These are phyloP conservation scores for Mormyrus hasselquistii DNA, from an alignment of 2,797 vertebrate species.

Conservation along the genomic window DNA sequence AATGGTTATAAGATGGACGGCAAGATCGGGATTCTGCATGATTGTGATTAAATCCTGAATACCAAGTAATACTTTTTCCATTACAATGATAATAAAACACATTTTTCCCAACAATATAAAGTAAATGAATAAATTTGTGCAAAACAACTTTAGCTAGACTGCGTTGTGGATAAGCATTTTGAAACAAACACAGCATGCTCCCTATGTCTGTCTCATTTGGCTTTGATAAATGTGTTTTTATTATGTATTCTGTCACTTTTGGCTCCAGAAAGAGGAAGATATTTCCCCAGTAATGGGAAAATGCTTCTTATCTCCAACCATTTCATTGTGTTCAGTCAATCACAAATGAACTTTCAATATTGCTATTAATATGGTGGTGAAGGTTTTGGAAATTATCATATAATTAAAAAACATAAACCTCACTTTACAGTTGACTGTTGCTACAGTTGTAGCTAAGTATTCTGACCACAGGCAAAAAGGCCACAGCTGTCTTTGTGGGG, in stretches of 20 bases:
- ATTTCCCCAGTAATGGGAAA: constrained; percentile 9
- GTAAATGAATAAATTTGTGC: not conserved
- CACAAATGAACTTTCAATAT: not conserved
- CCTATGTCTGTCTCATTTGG: not conserved
- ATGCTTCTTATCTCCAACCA: constrained; percentile 8
- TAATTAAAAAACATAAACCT: not conserved
- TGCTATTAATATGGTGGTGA: not conserved
- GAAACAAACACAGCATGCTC: not conserved
- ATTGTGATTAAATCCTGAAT: not conserved
- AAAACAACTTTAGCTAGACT: not conserved
- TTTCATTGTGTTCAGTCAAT: not conserved
- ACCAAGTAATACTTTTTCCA: not conserved
- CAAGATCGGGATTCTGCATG: not conserved
- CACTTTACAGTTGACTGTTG: not conserved
- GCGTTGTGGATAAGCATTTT: not conserved
- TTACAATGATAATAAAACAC: not conserved
- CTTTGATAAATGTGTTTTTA: not conserved
- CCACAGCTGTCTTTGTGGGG: not conserved
- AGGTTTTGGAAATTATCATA: not conserved
- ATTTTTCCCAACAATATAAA: not conserved
- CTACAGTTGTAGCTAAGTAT: not conserved
- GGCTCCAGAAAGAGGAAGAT: not conserved
- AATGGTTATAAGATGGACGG: not conserved
- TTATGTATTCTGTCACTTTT: not conserved
- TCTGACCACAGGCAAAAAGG: not conserved